Percentiles rank a stretch among this genome's conserved stretches.
Evolutionary conservation across 2,888 invertebrate genomes (phyloP).

Genomic region (Chaetogeoica ovagalla): DNA sequence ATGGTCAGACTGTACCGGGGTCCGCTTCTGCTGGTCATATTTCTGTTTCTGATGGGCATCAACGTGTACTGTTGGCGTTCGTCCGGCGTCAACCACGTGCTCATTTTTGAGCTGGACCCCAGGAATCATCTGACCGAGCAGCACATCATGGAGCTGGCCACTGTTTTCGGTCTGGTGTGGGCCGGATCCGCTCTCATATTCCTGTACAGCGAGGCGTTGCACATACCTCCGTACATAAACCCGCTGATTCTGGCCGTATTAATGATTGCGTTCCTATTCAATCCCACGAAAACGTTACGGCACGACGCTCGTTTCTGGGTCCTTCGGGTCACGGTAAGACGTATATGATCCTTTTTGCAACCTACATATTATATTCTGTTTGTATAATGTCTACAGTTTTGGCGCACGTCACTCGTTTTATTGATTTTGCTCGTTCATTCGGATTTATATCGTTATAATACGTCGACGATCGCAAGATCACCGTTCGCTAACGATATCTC

Average conservation of each 20-base stretch:
- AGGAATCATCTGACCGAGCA: slow-evolving; percentile 91
- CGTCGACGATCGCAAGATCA: too few species aligned
- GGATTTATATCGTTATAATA: neutral
- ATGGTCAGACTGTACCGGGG: slow-evolving; percentile 92
- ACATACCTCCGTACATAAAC: slow-evolving; percentile 89
- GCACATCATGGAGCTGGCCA: slow-evolving; percentile 90
- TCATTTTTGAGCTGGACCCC: slow-evolving; percentile 96
- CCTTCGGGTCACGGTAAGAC: slow-evolving; percentile 78
- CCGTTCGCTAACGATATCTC: too few species aligned
- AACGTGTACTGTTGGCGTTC: slow-evolving; percentile 97
- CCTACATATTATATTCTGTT: too few species aligned
- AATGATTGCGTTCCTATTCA: slow-evolving; percentile 79
- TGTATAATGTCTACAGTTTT: too few species aligned
- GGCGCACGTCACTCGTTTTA: too few species aligned
- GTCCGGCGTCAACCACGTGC: slow-evolving; percentile 95
- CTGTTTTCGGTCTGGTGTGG: slow-evolving; percentile 94
- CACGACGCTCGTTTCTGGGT: slow-evolving; percentile 95
- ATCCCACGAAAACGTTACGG: slow-evolving; percentile 88
- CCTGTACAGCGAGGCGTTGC: slow-evolving; percentile 71
- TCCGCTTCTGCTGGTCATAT: slow-evolving; percentile 87
- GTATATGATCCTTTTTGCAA: too few species aligned
- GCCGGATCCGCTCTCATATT: slow-evolving; percentile 79
- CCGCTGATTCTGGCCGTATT: slow-evolving; percentile 85
- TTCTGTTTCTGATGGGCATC: slow-evolving; percentile 91
- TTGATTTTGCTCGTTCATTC: neutral